Conservation (phyloP, 2,797 vertebrate genomes). For the Glyptemys insculpta region DNA sequence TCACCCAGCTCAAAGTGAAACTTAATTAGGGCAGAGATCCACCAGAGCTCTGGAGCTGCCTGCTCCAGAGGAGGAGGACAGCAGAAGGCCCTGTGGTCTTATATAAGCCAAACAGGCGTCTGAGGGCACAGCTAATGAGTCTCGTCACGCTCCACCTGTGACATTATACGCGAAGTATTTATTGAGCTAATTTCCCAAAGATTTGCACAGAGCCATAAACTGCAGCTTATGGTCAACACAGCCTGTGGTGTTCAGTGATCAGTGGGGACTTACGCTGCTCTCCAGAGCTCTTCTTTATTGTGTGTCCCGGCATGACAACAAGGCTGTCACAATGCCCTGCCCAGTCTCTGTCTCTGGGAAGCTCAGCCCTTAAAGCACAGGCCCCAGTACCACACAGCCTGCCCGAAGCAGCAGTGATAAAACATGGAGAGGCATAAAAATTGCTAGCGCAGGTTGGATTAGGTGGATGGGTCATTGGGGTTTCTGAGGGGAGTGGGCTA, state of each 20-base stretch:
- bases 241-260: background rate
- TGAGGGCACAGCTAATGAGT: conserved; percentile 36
- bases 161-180: conserved; percentile 37
- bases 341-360: background rate
- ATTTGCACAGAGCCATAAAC: conserved; percentile 6
- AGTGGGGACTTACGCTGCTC: background rate
- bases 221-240: background rate
- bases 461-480: background rate
- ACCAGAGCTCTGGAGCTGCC: conserved; percentile 23
- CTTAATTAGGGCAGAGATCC: conserved; percentile 62
- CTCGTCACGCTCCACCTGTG: conserved; percentile 34
- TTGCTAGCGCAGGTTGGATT: background rate
- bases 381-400: background rate
- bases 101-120: conserved; percentile 52
- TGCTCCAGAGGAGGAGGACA: conserved; percentile 47
- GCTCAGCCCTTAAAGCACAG: background rate
- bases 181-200: conserved; percentile 58
- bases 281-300: background rate
- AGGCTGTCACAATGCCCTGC: background rate
- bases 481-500: background rate
- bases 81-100: conserved; percentile 58
- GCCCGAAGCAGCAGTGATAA: background rate
- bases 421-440: background rate
- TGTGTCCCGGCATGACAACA: background rate
- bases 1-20: conserved; percentile 68